A percentile compares a stretch with the other conserved stretches of the same genome.
Evolutionary conservation across 2,888 invertebrate species (phyloP).

Genomic region (Metopia argyrocephala): DNA sequence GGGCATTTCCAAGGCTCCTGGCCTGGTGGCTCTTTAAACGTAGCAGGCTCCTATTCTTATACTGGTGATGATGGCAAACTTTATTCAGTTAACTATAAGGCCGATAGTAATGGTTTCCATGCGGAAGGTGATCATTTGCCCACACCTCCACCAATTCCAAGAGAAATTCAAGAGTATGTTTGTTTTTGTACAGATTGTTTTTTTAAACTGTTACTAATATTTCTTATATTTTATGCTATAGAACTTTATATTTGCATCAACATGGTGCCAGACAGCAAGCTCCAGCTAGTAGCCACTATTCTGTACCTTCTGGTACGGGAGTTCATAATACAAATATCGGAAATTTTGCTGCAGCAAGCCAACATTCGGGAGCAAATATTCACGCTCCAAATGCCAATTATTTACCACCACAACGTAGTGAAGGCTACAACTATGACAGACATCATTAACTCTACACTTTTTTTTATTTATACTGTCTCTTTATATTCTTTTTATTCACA

Average conservation of each 20-base stretch:
- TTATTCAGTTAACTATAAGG: conserved; percentile 84
- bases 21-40: conserved; percentile 82
- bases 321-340: conserved; percentile 37
- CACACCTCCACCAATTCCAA: conserved; percentile 86
- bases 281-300: conserved; percentile 24
- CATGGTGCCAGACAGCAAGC: conserved; percentile 33
- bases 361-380: conserved; percentile 45
- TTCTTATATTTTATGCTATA: conserved; percentile 1
- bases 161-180: conserved; percentile 67
- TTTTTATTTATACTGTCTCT: too few relatives aligned
- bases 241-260: conserved; percentile 67
- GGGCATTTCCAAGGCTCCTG: conserved; percentile 81
- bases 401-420: conserved; percentile 70
- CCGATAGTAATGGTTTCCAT: conserved; percentile 88
- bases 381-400: conserved; percentile 70
- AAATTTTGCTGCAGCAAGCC: conserved; percentile 65
- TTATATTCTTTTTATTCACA: too few relatives aligned
- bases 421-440: conserved; percentile 66
- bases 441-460: conserved; percentile 54
- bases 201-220: not conserved
- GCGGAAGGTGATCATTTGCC: conserved; percentile 88
- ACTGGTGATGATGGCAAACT: conserved; percentile 82
- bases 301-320: not conserved
- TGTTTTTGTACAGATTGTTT: not conserved
- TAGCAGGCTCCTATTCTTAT: conserved; percentile 83